phyloP scores from a whole-genome alignment of 2,113 vertebrate genomes.

The Glaucidium brasilianum region DNA sequence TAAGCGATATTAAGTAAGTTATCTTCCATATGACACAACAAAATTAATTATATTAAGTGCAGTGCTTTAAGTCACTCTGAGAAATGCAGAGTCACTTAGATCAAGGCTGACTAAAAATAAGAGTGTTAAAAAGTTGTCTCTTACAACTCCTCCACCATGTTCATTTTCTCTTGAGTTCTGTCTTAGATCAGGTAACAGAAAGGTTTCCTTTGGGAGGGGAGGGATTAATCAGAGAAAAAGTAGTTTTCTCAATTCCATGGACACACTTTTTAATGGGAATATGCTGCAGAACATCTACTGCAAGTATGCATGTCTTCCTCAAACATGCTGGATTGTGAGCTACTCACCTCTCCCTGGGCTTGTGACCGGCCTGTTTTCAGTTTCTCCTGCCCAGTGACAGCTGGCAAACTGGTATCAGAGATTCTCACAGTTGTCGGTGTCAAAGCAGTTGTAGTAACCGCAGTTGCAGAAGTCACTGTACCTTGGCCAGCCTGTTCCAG shows the following conservation, averaged over 20 bases:
- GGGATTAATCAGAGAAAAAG: not conserved
- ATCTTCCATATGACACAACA: not conserved
- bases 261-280: not conserved
- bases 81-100: not conserved
- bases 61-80: not conserved
- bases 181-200: not conserved
- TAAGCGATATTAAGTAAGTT: not conserved
- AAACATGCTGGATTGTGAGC: not conserved
- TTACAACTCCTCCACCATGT: not conserved
- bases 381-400: conserved; percentile 78
- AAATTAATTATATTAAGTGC: not conserved
- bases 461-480: conserved; percentile 68
- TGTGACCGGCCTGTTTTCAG: conserved; percentile 77
- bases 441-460: conserved; percentile 79
- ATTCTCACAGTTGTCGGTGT: conserved; percentile 82
- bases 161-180: not conserved
- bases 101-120: not conserved
- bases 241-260: not conserved
- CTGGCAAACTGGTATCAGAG: conserved; percentile 79
- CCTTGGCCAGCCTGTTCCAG: conserved; percentile 80
- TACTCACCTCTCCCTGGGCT: conserved; percentile 85
- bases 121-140: not conserved
- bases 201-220: not conserved
- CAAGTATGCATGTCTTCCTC: not conserved
- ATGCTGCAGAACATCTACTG: not conserved